A percentile compares a stretch with the other conserved stretches of the same genome.
Conservation (phyloP, 2,888 invertebrate genomes). For the Synergus gifuensis region DNA sequence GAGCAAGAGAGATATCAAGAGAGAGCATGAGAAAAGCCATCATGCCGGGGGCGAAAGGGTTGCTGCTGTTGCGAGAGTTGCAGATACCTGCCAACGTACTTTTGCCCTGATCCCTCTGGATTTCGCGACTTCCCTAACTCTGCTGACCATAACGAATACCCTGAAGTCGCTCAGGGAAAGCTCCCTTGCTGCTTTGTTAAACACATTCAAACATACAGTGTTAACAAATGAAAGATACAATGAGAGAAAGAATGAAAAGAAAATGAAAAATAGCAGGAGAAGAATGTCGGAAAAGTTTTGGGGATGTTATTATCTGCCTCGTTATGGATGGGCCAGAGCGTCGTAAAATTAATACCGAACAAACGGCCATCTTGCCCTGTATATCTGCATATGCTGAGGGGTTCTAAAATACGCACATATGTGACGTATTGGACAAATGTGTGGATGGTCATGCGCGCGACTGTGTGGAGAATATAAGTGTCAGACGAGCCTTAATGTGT, state of each 20-base stretch:
- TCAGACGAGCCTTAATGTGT: conserved; percentile 65
- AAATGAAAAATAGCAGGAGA: not conserved
- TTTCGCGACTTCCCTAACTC: conserved; percentile 20
- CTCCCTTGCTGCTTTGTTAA: not conserved
- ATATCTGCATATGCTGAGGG: conserved; percentile 51
- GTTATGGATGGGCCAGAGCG: conserved; percentile 54
- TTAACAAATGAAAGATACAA: not conserved
- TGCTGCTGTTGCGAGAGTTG: conserved; percentile 44
- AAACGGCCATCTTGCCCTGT: conserved; percentile 71
- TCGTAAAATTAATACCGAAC: conserved; percentile 74
- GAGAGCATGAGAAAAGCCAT: conserved; percentile 44
- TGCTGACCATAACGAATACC: conserved; percentile 15
- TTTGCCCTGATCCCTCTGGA: conserved; percentile 24
- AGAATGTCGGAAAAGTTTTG: not conserved
- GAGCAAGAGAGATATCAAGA: conserved; percentile 60
- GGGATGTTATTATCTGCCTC: conserved; percentile 19
- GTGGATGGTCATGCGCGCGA: conserved; percentile 48
- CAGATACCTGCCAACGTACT: conserved; percentile 18
- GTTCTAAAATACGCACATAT: conserved; percentile 63
- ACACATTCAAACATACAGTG: not conserved
- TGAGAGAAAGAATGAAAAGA: not conserved
- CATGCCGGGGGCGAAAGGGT: conserved; percentile 47
- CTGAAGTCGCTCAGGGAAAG: not conserved
- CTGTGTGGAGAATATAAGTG: conserved; percentile 62
- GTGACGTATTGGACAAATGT: conserved; percentile 56